Base-by-base conservation (phyloP, 2,113 vertebrate genomes). In the Andinoacara biseriatus region DNA sequence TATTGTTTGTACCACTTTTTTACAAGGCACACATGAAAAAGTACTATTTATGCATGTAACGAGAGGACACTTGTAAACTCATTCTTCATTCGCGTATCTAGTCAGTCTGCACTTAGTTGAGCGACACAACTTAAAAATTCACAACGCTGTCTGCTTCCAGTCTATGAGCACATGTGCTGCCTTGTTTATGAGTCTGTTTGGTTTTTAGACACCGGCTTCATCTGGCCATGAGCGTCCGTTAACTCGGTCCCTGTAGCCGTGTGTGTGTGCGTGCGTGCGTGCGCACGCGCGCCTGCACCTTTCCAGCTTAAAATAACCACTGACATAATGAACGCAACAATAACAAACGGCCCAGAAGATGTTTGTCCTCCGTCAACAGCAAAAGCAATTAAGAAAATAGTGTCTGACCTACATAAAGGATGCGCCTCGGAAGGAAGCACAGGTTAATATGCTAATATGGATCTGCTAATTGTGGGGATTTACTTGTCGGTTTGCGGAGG, bases 381-480 rank as follows among this genome's bases (percentile, higher is more conserved):
- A 85, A 86, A 93, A 94, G 92, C 79, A 95, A 95, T 95, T 93
- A 96, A 92, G 89, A 92, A 86, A 92, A 94, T 90, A 72, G 84
- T 87, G 88, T 90, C 81, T 96, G 96, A 96, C 96, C 95, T 96
- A 96, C 92, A 95, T 96, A 94, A 13, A 89, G 80, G 89, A 93
- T 61, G 92, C 88, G 90, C 84, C 82, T 86, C 82, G 76, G 85
- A 91, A 92, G 86, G 89, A 93, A 91, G 86, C 91, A 90, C 89
- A 94, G 94, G 94, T 95, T 96, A 94, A 94, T 95, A 95, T 95
- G 94, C 94, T 95, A 96, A 95, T 95, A 92, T 94, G 92, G 92
- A 93, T 93, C 93, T 93, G 92, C 93, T 94, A 95, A 95, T 94
- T 94, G 93, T 87, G 75, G 78, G 92, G 93, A 94, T 94, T 94